Evolutionary conservation across 2,113 vertebrate genomes (phyloP).

Genomic region (Malurus alboscapulatus): DNA sequence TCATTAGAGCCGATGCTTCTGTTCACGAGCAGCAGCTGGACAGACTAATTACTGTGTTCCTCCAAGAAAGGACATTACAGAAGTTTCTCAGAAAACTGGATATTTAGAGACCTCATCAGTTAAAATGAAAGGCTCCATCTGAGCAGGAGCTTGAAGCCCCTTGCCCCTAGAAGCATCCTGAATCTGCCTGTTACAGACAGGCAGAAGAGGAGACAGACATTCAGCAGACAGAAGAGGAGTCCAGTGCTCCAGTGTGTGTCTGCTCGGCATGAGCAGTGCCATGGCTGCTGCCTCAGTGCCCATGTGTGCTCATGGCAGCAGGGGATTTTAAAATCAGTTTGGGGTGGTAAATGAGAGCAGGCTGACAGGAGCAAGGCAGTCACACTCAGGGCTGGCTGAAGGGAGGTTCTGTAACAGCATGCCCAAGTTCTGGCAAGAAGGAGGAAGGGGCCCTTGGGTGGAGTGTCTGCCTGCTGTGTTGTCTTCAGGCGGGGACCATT

Average conservation of each 20-base stretch:
- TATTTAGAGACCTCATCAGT: background rate
- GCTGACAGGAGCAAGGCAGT: background rate
- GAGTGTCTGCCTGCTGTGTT: background rate
- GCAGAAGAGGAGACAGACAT: background rate
- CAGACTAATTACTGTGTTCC: background rate
- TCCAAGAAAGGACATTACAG: background rate
- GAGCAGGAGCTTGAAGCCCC: background rate
- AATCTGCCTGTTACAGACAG: background rate
- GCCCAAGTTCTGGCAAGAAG: background rate
- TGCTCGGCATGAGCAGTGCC: accelerated
- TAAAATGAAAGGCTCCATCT: background rate
- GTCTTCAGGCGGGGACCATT: background rate
- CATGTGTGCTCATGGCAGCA: no score
- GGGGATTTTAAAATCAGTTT: background rate
- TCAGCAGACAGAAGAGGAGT: background rate
- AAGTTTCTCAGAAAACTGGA: background rate
- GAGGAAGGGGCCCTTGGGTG: background rate
- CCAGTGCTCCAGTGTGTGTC: accelerated
- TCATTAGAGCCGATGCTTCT: background rate
- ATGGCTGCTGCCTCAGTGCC: background rate
- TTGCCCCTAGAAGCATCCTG: background rate
- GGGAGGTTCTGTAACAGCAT: background rate
- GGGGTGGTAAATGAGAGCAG: background rate
- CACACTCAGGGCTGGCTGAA: background rate
- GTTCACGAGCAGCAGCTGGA: background rate